Conservation (phyloP, 2,888 invertebrate species). For the Sarcophaga carnaria region DNA sequence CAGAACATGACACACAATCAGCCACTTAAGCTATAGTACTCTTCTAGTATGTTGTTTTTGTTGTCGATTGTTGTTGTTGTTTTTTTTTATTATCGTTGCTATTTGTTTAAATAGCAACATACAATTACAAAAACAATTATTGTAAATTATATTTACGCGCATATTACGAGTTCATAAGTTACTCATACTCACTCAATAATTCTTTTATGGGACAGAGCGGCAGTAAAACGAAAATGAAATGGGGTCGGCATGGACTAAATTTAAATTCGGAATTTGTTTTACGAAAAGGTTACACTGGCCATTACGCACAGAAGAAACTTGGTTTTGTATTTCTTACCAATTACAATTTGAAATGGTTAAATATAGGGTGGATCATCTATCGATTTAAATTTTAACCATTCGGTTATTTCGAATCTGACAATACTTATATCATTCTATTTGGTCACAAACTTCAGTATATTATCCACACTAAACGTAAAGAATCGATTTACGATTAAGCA, state of each 20-base stretch:
- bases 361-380: too few relatives aligned
- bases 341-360: too few relatives aligned
- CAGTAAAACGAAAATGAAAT: constrained; percentile 3
- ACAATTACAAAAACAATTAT: constrained; percentile 69
- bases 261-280: too few relatives aligned
- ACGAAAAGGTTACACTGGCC: too few relatives aligned
- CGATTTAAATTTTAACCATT: too few relatives aligned
- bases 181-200: constrained; percentile 29
- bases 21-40: constrained; percentile 40
- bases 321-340: too few relatives aligned
- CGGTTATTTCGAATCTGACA: too few relatives aligned
- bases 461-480: too few relatives aligned
- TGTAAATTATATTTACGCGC: constrained; percentile 69
- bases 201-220: background rate
- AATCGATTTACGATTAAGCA: too few relatives aligned
- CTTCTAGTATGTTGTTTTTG: constrained; percentile 2
- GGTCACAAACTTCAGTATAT: too few relatives aligned
- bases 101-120: constrained; percentile 57
- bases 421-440: too few relatives aligned
- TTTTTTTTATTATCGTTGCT: constrained; percentile 37
- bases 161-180: constrained; percentile 63
- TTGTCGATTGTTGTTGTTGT: constrained; percentile 36
- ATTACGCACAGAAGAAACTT: too few relatives aligned
- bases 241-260: background rate
- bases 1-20: constrained; percentile 61